Evolutionary conservation across 2,888 invertebrate genomes (phyloP), one percentile per base, ranked within the genome.

Genomic region (Stenolophus ochropezus): DNA sequence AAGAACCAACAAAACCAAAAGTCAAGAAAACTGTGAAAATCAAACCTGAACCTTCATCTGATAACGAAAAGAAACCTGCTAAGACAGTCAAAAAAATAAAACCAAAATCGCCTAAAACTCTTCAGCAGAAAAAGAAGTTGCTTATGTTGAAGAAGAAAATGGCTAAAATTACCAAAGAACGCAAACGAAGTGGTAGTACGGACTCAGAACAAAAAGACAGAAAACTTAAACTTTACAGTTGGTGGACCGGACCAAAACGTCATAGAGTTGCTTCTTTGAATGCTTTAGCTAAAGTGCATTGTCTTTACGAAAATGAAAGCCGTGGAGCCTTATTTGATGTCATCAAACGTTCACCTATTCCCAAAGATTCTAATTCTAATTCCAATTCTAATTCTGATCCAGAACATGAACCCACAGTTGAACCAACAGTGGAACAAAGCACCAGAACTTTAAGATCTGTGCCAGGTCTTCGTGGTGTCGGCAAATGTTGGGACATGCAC

Each of bases 191-290:
- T 58, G 78, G 75, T 61, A 82, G 77, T 33, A 27, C 78, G 11
- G 84, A 85, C 21, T 21, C 77, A 2, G 85, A 86, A 61, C 85
- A 84, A 74, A 82, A 88, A 82, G 85, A 88, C 11, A 85, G 90
- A 81, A 89, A 93, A 83, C 90, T 93, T 84, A 92, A 93, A 86
- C 89, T 94, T 47, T 91, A 93, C 82, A 93, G 93, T 0, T 93
- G 94, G 90, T 94, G 94, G 94, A 92, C 91, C 84, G 95, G 95
- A 0, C 95, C 96, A 21, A 96, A 96, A 88, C 92, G 94, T 58
- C 95, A 96, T 87, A 92, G 97, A 84, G 96, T 96, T 89, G 97
- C 97, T 47, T 96, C 97, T 1, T 89, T 97, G 27, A 97, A 97
- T 87, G 97, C 97, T 0, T 89, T 95, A 85, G 96, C 96, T 23